Conservation (phyloP, 2,888 invertebrate genomes). For the Caradrina clavipalpis region DNA sequence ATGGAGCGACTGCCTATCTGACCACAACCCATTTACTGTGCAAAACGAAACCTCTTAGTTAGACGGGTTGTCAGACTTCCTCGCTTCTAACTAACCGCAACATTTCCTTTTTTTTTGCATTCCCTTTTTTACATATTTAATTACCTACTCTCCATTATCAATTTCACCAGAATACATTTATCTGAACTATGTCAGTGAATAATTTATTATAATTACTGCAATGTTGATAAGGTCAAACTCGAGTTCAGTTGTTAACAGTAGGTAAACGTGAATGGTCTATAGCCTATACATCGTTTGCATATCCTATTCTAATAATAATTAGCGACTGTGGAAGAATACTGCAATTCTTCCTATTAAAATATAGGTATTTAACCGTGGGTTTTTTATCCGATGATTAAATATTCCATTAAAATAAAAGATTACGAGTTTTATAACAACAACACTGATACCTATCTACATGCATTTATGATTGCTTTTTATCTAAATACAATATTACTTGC, state of each 20-base stretch:
- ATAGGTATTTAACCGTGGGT: not conserved
- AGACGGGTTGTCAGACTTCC: no score
- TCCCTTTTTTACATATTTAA: slow-evolving; percentile 3
- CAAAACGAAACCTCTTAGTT: no score
- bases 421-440: not conserved
- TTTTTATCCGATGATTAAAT: not conserved
- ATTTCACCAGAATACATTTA: slow-evolving; percentile 41
- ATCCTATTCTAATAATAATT: not conserved
- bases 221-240: slow-evolving; percentile 39
- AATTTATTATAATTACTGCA: slow-evolving; percentile 46
- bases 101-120: no score
- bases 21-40: no score
- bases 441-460: not conserved
- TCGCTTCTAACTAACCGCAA: no score
- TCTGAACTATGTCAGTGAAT: slow-evolving; percentile 27
- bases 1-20: no score
- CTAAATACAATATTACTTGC: not conserved
- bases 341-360: not conserved
- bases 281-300: not conserved
- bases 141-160: slow-evolving; percentile 34
- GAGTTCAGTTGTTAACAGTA: slow-evolving; percentile 7
- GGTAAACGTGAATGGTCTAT: slow-evolving; percentile 1
- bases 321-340: slow-evolving; percentile 10
- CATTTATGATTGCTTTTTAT: slow-evolving; percentile 2
- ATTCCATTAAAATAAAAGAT: not conserved